These are phyloP conservation scores for Corydoras maculifer DNA, from an alignment of 2,113 vertebrate species.

Conservation along the genomic window DNA sequence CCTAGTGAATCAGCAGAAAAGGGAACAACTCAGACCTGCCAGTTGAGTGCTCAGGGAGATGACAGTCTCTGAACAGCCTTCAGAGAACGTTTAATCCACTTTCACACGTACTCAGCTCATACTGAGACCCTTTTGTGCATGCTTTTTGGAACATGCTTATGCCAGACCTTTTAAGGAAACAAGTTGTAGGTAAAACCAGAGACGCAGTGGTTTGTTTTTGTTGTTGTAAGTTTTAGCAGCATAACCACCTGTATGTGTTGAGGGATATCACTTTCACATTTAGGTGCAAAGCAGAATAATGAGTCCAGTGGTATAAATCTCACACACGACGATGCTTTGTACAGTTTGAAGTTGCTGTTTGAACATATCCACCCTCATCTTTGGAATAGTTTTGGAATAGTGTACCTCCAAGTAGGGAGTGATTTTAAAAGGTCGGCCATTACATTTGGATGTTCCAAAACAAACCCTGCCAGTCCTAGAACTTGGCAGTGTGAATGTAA, in stretches of 20 bases:
- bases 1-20: constrained; percentile 58
- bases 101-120: neutral
- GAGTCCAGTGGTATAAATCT: no score
- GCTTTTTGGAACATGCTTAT: neutral
- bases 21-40: constrained; percentile 47
- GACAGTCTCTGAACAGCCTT: constrained; percentile 26
- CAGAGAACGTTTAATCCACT: neutral
- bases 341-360: no score
- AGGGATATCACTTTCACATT: no score
- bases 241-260: no score
- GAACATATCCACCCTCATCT: neutral
- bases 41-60: constrained; percentile 47
- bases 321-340: no score
- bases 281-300: no score
- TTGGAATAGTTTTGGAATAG: constrained; percentile 45
- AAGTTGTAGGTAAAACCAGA: no score
- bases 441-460: constrained; percentile 43
- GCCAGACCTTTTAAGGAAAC: no score
- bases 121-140: neutral
- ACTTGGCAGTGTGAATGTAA: constrained; percentile 7
- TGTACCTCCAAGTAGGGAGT: constrained; percentile 40
- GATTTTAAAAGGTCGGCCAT: constrained; percentile 5
- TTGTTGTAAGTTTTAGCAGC: no score
- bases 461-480: constrained; percentile 49
- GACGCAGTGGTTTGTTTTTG: no score